Evolutionary conservation across 1,140 invertebrate genomes (phyloP), one percentile per base, ranked within the genome.

Genomic region (Zeugodacus cucurbitae): DNA sequence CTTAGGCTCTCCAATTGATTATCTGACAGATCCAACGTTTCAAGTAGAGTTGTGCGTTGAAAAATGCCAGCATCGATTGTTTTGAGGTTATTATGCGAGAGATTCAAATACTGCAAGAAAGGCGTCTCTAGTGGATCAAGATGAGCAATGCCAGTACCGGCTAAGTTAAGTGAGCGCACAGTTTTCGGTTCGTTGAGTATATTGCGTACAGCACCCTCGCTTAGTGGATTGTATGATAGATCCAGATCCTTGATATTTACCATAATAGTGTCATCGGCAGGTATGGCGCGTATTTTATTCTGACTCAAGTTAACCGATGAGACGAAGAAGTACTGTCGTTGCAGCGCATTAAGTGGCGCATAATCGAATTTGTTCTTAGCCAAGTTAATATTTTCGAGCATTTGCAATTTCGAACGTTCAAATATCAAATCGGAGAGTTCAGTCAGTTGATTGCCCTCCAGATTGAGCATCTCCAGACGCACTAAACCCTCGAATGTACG

Each of bases 161-260:
- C 97, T 34, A 98, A 93, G 93, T 97, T 98, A 14, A 98, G 93
- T 70, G 96, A 95, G 82, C 97, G 93, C 0, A 98, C 96, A 0
- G 97, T 97, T 94, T 98, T 98, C 0, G 97, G 97, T 91, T 98
- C 97, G 67, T 96, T 96, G 0, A 98, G 92, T 58, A 98, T 95
- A 91, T 96, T 96, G 14, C 93, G 94, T 5, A 98, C 94, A 0
- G 97, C 95, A 89, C 96, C 95, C 86, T 95, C 93, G 6, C 96
- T 96, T 1, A 98, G 93, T 0, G 97, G 97, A 95, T 98, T 98
- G 89, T 96, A 97, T 3, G 97, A 98, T 1, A 98, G 93, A 94
- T 98, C 97, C 0, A 98, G 94, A 88, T 96, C 95, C 92, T 98
- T 98, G 1, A 98, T 96, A 91, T 97, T 98, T 2, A 97, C 96